Conservation (phyloP, 2,888 invertebrate species). For the Drosophila parthenogenetica region DNA sequence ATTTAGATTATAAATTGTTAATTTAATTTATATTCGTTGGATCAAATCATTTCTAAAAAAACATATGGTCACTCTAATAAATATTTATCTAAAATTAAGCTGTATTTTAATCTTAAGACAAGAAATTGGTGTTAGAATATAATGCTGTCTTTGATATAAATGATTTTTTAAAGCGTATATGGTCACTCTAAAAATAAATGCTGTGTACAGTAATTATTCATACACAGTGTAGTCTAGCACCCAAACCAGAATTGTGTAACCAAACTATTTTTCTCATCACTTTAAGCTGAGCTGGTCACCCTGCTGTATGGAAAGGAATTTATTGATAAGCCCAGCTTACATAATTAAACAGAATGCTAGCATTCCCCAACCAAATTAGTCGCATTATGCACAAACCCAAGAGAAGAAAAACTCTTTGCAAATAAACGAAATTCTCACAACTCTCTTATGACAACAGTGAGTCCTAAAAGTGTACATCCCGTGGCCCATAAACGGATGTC, state of each 20-base stretch:
- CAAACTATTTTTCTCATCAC: background rate
- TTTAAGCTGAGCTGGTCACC: background rate
- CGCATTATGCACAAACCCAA: conserved; percentile 1
- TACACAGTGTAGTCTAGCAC: too few species aligned
- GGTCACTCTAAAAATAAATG: background rate
- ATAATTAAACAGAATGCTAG: conserved; percentile 9
- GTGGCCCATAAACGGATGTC: conserved; percentile 72
- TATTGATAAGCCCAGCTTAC: conserved; percentile 8
- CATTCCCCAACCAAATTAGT: conserved; percentile 32
- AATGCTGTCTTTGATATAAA: too few species aligned
- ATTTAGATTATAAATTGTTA: background rate
- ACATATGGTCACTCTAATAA: conserved; percentile 3
- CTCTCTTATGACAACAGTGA: conserved; percentile 72
- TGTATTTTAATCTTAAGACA: background rate
- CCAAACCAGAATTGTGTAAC: background rate
- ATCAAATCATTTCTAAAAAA: background rate
- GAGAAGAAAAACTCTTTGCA: background rate
- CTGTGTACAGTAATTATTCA: too few species aligned
- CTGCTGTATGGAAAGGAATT: background rate
- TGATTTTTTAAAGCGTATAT: background rate
- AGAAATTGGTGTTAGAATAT: too few species aligned
- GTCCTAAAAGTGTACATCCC: conserved; percentile 40
- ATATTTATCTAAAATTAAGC: background rate
- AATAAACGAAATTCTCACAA: conserved; percentile 60
- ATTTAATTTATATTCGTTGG: background rate